Conservation (phyloP, 2,797 vertebrate genomes). For the Phaenicophaeus curvirostris region DNA sequence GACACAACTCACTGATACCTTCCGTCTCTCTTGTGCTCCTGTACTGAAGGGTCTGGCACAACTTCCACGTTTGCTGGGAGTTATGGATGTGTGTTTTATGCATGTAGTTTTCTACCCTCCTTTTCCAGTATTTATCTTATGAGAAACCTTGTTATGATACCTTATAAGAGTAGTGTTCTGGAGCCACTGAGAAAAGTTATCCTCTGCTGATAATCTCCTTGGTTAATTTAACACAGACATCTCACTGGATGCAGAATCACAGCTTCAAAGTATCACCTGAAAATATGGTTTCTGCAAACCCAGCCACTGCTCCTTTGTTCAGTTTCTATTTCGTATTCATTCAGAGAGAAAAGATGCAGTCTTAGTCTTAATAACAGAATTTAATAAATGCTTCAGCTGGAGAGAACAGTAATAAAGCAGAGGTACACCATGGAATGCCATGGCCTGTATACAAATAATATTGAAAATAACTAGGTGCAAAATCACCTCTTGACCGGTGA, state of each 20-base stretch:
- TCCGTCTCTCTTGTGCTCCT: background rate
- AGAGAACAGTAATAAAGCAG: background rate
- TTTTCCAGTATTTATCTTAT: background rate
- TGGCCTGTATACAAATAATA: background rate
- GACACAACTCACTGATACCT: background rate
- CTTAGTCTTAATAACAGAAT: background rate
- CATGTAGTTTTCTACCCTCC: background rate
- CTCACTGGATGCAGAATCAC: background rate
- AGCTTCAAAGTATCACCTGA: background rate
- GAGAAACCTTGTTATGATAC: background rate
- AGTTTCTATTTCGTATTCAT: background rate
- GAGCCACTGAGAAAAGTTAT: background rate
- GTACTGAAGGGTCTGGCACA: background rate
- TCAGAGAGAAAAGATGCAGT: background rate
- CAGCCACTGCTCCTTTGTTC: background rate
- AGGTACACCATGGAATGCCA: background rate
- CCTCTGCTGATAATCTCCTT: background rate
- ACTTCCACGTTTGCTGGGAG: background rate
- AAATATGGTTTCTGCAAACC: background rate
- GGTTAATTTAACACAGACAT: background rate
- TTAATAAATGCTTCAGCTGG: conserved; percentile 3
- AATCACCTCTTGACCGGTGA: background rate
- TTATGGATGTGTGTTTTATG: background rate
- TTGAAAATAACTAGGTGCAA: background rate
- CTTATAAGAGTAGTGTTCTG: background rate